Percentiles rank a stretch among this genome's conserved stretches.
Evolutionary conservation across 30 jellyfish, hydroid and myxozoan species (phyloP).

Genomic region (Hydra vulgaris): DNA sequence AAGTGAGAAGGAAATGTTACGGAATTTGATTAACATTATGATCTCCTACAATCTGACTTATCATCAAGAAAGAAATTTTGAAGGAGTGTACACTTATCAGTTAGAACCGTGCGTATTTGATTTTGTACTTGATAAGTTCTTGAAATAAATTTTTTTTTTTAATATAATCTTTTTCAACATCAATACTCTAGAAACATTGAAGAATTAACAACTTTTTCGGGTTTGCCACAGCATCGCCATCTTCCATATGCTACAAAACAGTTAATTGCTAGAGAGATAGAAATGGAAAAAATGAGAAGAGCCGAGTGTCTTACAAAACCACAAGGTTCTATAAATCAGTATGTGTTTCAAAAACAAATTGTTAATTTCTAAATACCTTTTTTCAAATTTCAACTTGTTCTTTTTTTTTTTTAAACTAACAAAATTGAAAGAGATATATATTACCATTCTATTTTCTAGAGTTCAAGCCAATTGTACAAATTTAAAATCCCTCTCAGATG

Average conservation of each 20-base stretch:
- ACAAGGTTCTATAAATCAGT: slow-evolving; percentile 30
- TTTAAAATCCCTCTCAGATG: not conserved
- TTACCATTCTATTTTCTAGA: not conserved
- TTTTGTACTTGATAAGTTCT: too few relatives aligned
- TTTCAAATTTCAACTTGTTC: too few relatives aligned
- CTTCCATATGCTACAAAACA: slow-evolving; percentile 84
- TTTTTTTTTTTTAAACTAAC: too few relatives aligned
- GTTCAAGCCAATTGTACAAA: not conserved
- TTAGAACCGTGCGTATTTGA: slow-evolving; percentile 71
- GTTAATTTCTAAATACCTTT: too few relatives aligned
- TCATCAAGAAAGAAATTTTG: slow-evolving; percentile 72
- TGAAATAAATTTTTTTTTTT: too few relatives aligned
- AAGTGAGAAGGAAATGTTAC: slow-evolving; percentile 56
- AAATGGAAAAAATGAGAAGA: slow-evolving; percentile 76
- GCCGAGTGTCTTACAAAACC: slow-evolving; percentile 37
- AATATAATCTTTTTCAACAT: too few relatives aligned
- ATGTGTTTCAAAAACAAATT: not conserved
- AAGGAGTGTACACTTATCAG: slow-evolving; percentile 75
- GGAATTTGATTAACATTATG: slow-evolving; percentile 49
- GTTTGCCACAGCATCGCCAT: slow-evolving; percentile 80
- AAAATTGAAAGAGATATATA: too few relatives aligned
- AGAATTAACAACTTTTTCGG: slow-evolving; percentile 62
- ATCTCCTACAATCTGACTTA: slow-evolving; percentile 71
- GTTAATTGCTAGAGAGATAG: slow-evolving; percentile 89
- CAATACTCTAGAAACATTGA: slow-evolving; percentile 71